Percentiles rank a stretch among this genome's conserved stretches.
These are phyloP conservation scores for Heliconius hortense DNA, from an alignment of 2,888 invertebrate genomes.

Conservation along the genomic window DNA sequence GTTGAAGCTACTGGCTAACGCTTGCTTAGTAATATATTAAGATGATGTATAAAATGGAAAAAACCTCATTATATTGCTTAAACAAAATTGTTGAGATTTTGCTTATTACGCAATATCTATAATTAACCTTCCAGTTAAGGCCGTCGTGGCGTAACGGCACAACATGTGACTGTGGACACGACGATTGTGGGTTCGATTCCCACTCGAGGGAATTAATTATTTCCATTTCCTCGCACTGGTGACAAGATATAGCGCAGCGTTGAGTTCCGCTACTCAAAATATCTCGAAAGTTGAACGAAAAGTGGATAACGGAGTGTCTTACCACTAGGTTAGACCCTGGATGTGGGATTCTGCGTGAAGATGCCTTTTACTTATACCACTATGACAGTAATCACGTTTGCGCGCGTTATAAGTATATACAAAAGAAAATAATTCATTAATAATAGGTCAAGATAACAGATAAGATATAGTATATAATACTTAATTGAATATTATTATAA, in stretches of 20 bases:
- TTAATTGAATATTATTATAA: background rate
- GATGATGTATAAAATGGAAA: background rate
- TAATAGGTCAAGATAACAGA: background rate
- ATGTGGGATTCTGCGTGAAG: background rate
- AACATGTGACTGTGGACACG: background rate
- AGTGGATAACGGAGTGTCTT: background rate
- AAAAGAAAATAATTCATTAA: background rate
- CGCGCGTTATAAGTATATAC: too few species aligned
- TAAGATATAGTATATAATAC: background rate
- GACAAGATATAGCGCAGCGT: too few species aligned
- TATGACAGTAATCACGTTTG: background rate
- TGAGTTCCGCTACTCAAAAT: too few species aligned
- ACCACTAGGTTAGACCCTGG: background rate
- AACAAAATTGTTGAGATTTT: background rate
- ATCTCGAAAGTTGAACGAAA: too few species aligned
- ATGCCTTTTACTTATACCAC: background rate
- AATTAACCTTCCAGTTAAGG: background rate
- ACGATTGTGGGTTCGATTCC: background rate
- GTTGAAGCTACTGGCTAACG: too few species aligned
- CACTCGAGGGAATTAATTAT: background rate
- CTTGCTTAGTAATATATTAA: too few species aligned
- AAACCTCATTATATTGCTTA: background rate
- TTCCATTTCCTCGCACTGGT: background rate
- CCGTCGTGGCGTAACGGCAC: background rate
- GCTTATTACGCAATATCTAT: background rate